A percentile compares a stretch with the other conserved stretches of the same genome.
Evolutionary conservation across 2,113 vertebrate genomes (phyloP).

Genomic region (Numenius arquata): DNA sequence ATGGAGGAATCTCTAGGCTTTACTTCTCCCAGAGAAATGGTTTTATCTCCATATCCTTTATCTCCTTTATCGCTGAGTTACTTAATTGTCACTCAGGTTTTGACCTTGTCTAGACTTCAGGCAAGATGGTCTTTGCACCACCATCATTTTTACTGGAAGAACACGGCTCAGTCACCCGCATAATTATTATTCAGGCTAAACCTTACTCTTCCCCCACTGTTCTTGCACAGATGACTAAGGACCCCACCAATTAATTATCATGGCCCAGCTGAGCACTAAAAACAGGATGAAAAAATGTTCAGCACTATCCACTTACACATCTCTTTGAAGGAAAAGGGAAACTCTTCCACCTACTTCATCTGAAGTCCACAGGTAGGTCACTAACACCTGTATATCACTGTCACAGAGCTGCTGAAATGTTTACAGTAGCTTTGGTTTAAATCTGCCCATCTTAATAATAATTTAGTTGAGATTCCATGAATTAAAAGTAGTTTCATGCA

Average conservation of each 20-base stretch:
- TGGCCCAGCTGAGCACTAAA: background rate
- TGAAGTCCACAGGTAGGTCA: background rate
- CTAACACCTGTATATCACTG: background rate
- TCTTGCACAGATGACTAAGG: background rate
- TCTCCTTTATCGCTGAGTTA: too few species aligned
- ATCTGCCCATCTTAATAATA: background rate
- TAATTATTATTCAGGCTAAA: background rate
- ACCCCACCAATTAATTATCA: background rate
- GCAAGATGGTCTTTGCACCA: background rate
- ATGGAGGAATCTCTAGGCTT: background rate
- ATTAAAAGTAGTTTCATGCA: background rate
- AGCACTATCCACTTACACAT: background rate
- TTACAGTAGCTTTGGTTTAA: background rate
- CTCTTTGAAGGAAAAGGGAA: background rate
- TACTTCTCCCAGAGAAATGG: background rate
- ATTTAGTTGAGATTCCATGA: fast-evolving
- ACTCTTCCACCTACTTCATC: background rate
- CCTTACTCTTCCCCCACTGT: background rate
- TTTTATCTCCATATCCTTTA: too few species aligned
- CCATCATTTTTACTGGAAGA: background rate
- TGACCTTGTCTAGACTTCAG: background rate
- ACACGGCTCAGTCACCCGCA: background rate
- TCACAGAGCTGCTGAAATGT: background rate
- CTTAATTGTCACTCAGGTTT: background rate
- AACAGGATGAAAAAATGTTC: background rate